Percentiles rank a stretch among this genome's conserved stretches.
Evolutionary conservation across 2,113 vertebrate genomes (phyloP).

Genomic region (Psittacus erithacus): DNA sequence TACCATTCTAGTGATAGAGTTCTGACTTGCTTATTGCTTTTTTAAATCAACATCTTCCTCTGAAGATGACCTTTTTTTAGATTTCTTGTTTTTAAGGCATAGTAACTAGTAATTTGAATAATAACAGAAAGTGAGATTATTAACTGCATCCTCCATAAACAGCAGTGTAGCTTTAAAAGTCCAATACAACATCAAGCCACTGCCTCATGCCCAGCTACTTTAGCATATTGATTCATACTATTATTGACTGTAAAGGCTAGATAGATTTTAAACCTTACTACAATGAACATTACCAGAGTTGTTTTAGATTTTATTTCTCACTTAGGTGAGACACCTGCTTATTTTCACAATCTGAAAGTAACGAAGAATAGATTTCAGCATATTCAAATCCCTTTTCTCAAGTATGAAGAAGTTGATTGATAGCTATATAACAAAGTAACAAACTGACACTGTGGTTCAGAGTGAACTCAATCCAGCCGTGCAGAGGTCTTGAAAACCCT

Average conservation of each 20-base stretch:
- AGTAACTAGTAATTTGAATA: not conserved
- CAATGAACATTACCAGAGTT: not conserved
- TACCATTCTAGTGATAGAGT: not conserved
- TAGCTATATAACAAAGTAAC: not conserved
- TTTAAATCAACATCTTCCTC: not conserved
- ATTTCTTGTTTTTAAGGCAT: not conserved
- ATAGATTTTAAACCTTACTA: not conserved
- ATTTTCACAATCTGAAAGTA: not conserved
- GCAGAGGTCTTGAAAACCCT: not conserved
- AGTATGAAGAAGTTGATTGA: not conserved
- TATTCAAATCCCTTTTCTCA: not conserved
- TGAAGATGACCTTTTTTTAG: not conserved
- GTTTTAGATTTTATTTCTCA: not conserved
- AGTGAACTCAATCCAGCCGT: rapidly evolving
- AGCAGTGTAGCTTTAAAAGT: not conserved
- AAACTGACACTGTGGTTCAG: not conserved
- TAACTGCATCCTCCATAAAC: not conserved
- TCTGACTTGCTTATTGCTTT: not conserved
- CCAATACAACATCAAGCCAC: not conserved
- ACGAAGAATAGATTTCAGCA: not conserved
- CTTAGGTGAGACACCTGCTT: not conserved
- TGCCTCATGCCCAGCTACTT: not conserved
- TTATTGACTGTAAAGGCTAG: not conserved
- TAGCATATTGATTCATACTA: not conserved
- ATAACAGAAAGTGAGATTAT: not conserved